A percentile compares a stretch with the other conserved stretches of the same genome.
Evolutionary conservation across 2,888 invertebrate species (phyloP).

Genomic region (Eulithis prunata): DNA sequence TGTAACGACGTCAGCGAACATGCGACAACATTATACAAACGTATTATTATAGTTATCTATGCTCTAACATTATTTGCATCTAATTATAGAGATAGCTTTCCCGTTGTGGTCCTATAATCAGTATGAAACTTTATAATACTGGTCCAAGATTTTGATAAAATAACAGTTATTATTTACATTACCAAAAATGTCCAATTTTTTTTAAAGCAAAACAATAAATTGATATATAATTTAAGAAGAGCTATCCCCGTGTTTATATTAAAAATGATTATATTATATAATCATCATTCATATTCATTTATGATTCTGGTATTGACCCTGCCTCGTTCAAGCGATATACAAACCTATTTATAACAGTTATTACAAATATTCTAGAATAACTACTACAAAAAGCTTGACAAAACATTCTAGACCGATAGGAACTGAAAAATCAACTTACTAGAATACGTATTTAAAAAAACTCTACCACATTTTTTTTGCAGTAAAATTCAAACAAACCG

Average conservation of each 20-base stretch:
- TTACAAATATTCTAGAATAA: conserved; percentile 58
- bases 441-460: conserved; percentile 43
- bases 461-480: conserved; percentile 2
- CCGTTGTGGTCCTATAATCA: conserved; percentile 71
- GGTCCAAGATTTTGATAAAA: conserved; percentile 66
- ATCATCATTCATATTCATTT: conserved; percentile 55
- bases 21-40: conserved; percentile 52
- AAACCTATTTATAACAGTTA: conserved; percentile 54
- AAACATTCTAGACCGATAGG: conserved; percentile 80
- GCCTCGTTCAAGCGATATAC: conserved; percentile 81
- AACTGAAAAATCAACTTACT: conserved; percentile 63
- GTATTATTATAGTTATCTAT: conserved; percentile 34
- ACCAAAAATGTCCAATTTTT: conserved; percentile 24
- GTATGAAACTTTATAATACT: conserved; percentile 72
- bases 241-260: conserved; percentile 66
- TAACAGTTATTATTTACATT: conserved; percentile 23
- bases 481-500: conserved; percentile 39
- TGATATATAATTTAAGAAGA: conserved; percentile 59
- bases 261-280: conserved; percentile 58
- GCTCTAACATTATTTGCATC: conserved; percentile 41
- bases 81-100: conserved; percentile 77
- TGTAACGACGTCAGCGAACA: conserved; percentile 65
- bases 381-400: conserved; percentile 68
- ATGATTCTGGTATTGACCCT: conserved; percentile 81
- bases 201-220: conserved; percentile 23